Evolutionary conservation across 2,797 vertebrate genomes (phyloP), one percentile per base, ranked within the genome.

Genomic region (Sebastes trivittatus): DNA sequence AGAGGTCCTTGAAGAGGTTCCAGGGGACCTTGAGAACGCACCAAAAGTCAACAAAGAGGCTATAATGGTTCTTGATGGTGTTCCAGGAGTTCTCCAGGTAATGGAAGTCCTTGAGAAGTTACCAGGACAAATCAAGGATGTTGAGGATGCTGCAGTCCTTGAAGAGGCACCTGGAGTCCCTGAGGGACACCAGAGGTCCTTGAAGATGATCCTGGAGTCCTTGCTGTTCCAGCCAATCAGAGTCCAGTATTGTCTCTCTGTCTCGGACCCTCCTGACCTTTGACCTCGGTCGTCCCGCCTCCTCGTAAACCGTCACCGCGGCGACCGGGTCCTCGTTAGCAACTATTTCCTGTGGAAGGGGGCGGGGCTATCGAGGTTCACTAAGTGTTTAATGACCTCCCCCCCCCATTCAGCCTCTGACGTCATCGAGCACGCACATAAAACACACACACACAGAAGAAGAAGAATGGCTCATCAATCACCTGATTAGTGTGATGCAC

Each of bases 331-430:
- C 16, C 18, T 81, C 5, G 49, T 67, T 46, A 64, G 32, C 76
- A 95, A 95, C 85, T 86, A 94, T 95, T 93, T 93, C 89, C 90
- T 92, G 83, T 82, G 80, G 77, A 80, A 86, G 60, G 74, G 71
- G 89, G 89, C 52, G 77, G 81, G 62, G 85, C 80, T 59, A 71
- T 11, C 6, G 64, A 63, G 56, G 72, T 90, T 93, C 79, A 75
- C 72, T 66, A 77, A 65, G 59, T 69, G 73, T 75, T 84, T 91
- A 82, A 89, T 87, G 83, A 88, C 81, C 85, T 86, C 92, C 3
- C 71, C 67, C 86, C 87, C 72, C 89, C 59, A 89, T 93, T 90
- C 83, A 90, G 49, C n/a, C 9, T 58, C 81, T 70, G 63, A 90
- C 91, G 88, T 90, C 91, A 92, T 81, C 49, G 2, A 30, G 25